A percentile compares a stretch with the other conserved stretches of the same genome.
Evolutionary conservation across 2,797 vertebrate species (phyloP).

Genomic region (Pseudochromis fuscus): DNA sequence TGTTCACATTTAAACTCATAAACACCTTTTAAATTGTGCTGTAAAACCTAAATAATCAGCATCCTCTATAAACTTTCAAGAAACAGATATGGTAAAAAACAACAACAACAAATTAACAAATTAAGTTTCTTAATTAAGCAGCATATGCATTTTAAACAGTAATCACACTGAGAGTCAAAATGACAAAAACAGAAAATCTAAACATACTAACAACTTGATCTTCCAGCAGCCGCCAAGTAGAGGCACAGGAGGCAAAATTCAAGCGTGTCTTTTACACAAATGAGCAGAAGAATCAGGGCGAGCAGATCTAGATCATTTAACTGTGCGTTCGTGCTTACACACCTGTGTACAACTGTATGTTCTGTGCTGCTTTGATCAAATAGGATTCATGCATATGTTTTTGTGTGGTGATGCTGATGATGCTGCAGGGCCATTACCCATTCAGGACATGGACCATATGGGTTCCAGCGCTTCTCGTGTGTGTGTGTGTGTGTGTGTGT

Average conservation of each 20-base stretch:
- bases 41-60: no score
- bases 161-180: no score
- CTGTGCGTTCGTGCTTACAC: neutral
- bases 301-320: slow-evolving; percentile 3
- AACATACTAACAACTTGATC: neutral
- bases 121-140: no score
- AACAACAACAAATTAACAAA: no score
- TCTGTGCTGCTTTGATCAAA: neutral
- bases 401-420: slow-evolving; percentile 20
- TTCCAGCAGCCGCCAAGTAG: neutral
- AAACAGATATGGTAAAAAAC: no score
- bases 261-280: neutral
- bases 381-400: neutral
- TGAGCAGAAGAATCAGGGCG: slow-evolving; percentile 50
- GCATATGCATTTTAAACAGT: no score
- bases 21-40: no score
- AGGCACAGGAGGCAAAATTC: neutral
- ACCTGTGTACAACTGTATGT: neutral
- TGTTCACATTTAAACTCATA: no score
- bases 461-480: slow-evolving; percentile 43
- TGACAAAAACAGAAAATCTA: no score
- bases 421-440: slow-evolving; percentile 72
- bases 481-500: slow-evolving; percentile 28
- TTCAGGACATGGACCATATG: slow-evolving; percentile 78
- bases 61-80: no score